Evolutionary conservation across 2,113 vertebrate species (phyloP).

Genomic region (Natator depressus): DNA sequence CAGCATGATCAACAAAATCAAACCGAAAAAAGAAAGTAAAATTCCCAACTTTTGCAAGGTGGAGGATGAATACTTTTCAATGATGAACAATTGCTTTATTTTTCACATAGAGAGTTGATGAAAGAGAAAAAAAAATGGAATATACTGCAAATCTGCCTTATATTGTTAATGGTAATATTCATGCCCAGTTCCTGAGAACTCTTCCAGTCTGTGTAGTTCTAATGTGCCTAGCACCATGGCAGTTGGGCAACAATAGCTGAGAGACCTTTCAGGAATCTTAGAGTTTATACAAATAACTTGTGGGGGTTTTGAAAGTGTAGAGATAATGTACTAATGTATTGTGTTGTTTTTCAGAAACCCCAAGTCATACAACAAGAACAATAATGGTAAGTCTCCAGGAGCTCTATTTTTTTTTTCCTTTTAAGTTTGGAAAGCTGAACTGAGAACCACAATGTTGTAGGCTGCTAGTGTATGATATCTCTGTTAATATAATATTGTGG

Average conservation of each 20-base stretch:
- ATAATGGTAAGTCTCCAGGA: slow-evolving; percentile 81
- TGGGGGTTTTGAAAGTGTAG: not conserved
- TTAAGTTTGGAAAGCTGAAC: not conserved
- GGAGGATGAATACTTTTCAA: slow-evolving; percentile 45
- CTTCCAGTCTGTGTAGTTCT: not conserved
- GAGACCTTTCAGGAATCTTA: not conserved
- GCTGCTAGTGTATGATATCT: not conserved
- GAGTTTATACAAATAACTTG: not conserved
- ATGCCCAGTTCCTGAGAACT: not conserved
- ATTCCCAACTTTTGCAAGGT: not conserved
- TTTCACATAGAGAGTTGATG: slow-evolving; percentile 32
- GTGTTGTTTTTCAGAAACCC: slow-evolving; percentile 82
- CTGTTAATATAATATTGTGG: not conserved
- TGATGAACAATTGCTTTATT: not conserved
- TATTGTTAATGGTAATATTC: slow-evolving; percentile 6
- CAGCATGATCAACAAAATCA: slow-evolving; percentile 28
- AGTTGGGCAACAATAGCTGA: not conserved
- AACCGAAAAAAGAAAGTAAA: not conserved
- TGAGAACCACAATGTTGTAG: not conserved
- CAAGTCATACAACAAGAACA: slow-evolving; percentile 81
- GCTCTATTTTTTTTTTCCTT: not conserved
- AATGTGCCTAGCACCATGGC: not conserved
- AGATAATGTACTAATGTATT: not conserved
- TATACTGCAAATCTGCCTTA: not conserved
- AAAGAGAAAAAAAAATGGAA: not conserved